Conservation (phyloP, 2,113 vertebrate genomes). For the Lota lota region DNA sequence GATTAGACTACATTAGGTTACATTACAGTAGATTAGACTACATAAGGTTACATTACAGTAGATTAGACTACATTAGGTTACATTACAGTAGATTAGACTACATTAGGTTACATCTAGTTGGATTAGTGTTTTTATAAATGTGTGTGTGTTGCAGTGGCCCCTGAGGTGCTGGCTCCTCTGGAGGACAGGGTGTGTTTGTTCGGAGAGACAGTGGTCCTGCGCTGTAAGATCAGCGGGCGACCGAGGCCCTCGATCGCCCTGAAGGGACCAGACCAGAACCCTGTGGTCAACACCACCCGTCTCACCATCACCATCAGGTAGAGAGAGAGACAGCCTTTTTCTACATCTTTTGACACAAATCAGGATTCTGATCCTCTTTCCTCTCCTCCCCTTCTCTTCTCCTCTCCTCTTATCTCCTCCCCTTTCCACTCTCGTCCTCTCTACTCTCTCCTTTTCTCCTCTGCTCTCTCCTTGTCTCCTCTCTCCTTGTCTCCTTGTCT, state of each 20-base stretch:
- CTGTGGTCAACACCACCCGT: slow-evolving; percentile 84
- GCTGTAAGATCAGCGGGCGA: slow-evolving; percentile 94
- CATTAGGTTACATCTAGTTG: slow-evolving; percentile 64
- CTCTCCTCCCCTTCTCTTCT: too few species aligned
- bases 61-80: too few species aligned
- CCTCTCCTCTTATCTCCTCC: too few species aligned
- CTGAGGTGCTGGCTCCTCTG: slow-evolving; percentile 92
- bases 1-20: too few species aligned
- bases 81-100: too few species aligned
- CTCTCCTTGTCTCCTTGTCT: slow-evolving; percentile 8
- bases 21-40: slow-evolving; percentile 55
- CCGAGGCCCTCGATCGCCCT: slow-evolving; percentile 90
- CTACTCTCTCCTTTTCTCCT: too few species aligned
- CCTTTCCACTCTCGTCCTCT: too few species aligned
- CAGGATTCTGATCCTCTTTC: background rate
- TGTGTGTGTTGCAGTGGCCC: slow-evolving; percentile 79
- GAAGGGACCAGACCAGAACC: slow-evolving; percentile 91
- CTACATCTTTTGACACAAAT: background rate
- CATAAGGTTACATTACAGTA: too few species aligned
- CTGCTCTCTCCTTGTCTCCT: slow-evolving; percentile 9
- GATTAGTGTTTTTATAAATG: background rate
- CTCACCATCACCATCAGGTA: slow-evolving; percentile 79
- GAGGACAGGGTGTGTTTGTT: slow-evolving; percentile 91
- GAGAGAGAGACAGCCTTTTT: background rate
- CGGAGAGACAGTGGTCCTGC: slow-evolving; percentile 89